Conservation (phyloP, 2,113 vertebrate genomes). For the Sapajus apella region DNA sequence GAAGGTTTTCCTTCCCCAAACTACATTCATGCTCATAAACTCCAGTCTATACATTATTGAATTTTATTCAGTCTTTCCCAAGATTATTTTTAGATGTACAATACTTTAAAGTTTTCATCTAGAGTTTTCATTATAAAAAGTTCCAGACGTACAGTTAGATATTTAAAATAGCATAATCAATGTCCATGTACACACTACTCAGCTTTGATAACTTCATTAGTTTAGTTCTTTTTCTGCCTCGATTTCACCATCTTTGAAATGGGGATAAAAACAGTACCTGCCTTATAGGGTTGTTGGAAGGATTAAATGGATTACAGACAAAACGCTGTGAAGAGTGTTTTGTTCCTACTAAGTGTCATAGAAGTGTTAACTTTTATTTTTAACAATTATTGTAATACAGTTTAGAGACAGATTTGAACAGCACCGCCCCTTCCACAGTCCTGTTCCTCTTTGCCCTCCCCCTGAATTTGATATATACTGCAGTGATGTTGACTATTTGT, state of each 20-base stretch:
- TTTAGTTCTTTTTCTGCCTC: background rate
- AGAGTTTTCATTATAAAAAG: background rate
- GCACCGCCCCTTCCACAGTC: background rate
- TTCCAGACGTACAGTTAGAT: background rate
- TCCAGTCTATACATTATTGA: background rate
- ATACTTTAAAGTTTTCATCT: background rate
- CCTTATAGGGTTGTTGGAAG: fast-evolving
- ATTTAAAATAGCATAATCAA: background rate
- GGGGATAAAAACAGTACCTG: background rate
- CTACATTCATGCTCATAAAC: background rate
- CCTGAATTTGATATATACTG: background rate
- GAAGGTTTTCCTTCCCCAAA: background rate
- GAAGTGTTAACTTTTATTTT: background rate
- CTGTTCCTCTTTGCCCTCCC: background rate
- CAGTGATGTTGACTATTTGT: background rate
- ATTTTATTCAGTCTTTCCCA: background rate
- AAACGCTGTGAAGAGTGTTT: background rate
- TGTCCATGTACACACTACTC: no score
- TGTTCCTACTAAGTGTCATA: background rate
- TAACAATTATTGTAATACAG: background rate
- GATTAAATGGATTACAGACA: background rate
- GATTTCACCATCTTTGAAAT: background rate
- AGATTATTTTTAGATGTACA: background rate
- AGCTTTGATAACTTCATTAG: background rate
- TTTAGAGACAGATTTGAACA: background rate